Evolutionary conservation across 2,888 invertebrate species (phyloP).

Genomic region (Taenaris catops): DNA sequence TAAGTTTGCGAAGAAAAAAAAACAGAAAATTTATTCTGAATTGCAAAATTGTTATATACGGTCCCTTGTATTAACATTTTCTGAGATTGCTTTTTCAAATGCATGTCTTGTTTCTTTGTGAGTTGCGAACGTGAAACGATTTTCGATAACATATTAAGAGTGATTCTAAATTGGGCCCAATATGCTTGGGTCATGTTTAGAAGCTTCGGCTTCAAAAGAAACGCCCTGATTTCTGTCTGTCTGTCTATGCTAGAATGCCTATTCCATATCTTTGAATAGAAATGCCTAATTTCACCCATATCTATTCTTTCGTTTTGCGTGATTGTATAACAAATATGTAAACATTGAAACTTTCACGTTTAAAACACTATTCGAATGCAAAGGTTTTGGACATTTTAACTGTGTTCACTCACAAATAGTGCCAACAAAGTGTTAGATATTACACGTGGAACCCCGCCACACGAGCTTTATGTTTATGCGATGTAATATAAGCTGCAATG

Average conservation of each 20-base stretch:
- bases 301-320: too few species aligned
- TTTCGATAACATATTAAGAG: constrained; percentile 2
- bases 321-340: too few species aligned
- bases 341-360: too few species aligned
- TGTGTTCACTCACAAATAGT: background rate
- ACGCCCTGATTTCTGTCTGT: too few species aligned
- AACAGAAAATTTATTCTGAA: constrained; percentile 14
- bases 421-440: constrained; percentile 5
- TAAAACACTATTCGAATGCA: too few species aligned
- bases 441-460: constrained; percentile 2
- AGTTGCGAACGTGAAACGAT: constrained; percentile 3
- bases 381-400: too few species aligned
- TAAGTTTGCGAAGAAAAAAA: constrained; percentile 15
- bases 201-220: too few species aligned
- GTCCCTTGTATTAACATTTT: constrained; percentile 10
- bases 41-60: constrained; percentile 15
- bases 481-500: constrained; percentile 14
- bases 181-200: too few species aligned
- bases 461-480: constrained; percentile 7
- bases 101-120: constrained; percentile 1
- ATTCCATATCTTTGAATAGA: too few species aligned
- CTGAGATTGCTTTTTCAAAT: constrained; percentile 5
- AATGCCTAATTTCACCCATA: too few species aligned
- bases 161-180: too few species aligned
- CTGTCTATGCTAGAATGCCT: too few species aligned